A percentile compares a stretch with the other conserved stretches of the same genome.
Evolutionary conservation across 2,113 vertebrate genomes (phyloP).

Genomic region (Lasiurus borealis): DNA sequence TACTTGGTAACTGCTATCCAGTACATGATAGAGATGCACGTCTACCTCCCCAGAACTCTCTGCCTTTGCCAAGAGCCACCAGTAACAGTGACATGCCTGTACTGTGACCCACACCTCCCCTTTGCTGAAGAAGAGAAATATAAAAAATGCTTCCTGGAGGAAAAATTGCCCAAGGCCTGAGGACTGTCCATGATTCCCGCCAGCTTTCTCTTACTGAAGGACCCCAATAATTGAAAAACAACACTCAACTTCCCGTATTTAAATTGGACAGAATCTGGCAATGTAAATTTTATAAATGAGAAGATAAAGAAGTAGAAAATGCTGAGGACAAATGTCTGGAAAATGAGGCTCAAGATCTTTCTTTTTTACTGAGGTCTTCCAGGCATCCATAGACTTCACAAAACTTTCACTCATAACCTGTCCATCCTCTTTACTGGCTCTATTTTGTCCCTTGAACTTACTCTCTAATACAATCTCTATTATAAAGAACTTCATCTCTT

Average conservation of each 20-base stretch:
- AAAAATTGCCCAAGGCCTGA: neutral
- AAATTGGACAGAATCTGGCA: neutral
- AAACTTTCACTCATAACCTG: neutral
- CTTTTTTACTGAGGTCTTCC: neutral
- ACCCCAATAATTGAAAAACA: neutral
- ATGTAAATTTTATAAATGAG: neutral
- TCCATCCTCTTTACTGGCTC: neutral
- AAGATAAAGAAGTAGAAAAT: neutral
- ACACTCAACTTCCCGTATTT: neutral
- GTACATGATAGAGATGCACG: neutral
- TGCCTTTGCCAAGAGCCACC: neutral
- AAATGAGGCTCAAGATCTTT: neutral
- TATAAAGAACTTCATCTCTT: neutral
- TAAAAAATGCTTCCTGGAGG: neutral
- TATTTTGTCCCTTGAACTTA: neutral
- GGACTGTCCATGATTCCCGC: neutral
- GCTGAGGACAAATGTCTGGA: neutral
- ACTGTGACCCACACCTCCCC: neutral
- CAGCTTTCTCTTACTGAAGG: neutral
- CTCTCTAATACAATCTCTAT: neutral
- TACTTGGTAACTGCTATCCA: neutral
- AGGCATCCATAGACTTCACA: accelerated
- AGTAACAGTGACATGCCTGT: neutral
- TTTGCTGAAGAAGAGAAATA: neutral
- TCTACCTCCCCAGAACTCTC: neutral